Conservation (phyloP, 2,113 vertebrate genomes). For the Coptodon bakossiorum region DNA sequence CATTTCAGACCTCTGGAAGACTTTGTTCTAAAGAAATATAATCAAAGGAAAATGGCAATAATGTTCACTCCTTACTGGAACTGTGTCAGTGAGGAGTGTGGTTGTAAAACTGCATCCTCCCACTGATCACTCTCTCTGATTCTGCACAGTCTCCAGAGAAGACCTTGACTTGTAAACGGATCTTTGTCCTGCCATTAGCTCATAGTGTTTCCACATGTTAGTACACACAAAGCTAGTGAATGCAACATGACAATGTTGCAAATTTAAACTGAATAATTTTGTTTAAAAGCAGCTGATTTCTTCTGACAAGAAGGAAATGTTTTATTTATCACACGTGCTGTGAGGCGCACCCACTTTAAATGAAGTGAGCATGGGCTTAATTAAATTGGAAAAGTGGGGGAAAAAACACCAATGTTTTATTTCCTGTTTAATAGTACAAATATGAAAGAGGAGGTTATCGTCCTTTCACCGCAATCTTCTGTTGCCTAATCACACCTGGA, state of each 20-base stretch:
- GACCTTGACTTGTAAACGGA: neutral
- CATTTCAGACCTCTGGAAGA: neutral
- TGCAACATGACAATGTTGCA: neutral
- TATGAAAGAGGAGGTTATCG: neutral
- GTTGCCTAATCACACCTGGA: neutral
- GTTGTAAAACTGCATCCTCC: neutral
- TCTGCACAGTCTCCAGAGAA: neutral
- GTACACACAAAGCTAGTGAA: neutral
- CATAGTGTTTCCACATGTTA: neutral
- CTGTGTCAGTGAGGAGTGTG: rapidly evolving
- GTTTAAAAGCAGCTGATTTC: neutral
- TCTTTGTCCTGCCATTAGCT: neutral
- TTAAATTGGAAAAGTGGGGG: neutral
- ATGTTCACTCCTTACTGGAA: neutral
- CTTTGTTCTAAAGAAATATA: neutral
- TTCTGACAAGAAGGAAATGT: neutral
- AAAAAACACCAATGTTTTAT: neutral
- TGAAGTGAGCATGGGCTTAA: neutral
- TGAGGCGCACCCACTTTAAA: neutral
- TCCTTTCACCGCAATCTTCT: neutral
- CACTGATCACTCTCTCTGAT: neutral
- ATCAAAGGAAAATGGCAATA: neutral
- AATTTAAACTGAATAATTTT: neutral
- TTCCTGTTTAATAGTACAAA: neutral
- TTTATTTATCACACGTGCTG: neutral